Conservation (phyloP, 2,888 invertebrate species). For the Eutolmus rufibarbis region DNA sequence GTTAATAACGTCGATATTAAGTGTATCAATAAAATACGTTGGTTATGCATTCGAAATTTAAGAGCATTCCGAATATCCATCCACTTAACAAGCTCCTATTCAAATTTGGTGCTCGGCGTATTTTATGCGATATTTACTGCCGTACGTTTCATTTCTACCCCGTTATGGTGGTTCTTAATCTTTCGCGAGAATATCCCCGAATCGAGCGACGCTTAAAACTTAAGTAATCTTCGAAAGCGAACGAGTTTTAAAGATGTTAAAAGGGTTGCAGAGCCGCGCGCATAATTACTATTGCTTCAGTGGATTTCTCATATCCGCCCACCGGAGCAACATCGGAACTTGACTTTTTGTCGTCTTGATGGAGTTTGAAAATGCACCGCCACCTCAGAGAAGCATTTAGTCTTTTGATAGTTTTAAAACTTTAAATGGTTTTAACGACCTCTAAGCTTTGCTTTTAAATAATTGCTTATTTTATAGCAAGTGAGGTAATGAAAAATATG, state of each 20-base stretch:
- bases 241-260: background rate
- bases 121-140: background rate
- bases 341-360: conserved; percentile 2
- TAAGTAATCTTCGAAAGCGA: background rate
- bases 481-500: background rate
- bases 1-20: background rate
- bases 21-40: background rate
- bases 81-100: background rate
- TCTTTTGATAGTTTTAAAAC: background rate
- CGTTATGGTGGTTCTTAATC: background rate
- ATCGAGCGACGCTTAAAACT: background rate
- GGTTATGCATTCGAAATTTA: background rate
- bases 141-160: background rate
- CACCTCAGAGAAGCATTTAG: background rate
- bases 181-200: background rate
- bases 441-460: background rate
- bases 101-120: background rate
- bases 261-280: background rate
- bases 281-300: conserved; percentile 22
- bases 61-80: background rate
- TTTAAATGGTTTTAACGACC: background rate
- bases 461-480: background rate
- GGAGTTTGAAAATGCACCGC: background rate
- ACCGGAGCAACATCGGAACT: conserved; percentile 14
- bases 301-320: conserved; percentile 35